These are phyloP conservation scores for Fregetta grallaria DNA, from an alignment of 2,113 vertebrate species.

Conservation along the genomic window DNA sequence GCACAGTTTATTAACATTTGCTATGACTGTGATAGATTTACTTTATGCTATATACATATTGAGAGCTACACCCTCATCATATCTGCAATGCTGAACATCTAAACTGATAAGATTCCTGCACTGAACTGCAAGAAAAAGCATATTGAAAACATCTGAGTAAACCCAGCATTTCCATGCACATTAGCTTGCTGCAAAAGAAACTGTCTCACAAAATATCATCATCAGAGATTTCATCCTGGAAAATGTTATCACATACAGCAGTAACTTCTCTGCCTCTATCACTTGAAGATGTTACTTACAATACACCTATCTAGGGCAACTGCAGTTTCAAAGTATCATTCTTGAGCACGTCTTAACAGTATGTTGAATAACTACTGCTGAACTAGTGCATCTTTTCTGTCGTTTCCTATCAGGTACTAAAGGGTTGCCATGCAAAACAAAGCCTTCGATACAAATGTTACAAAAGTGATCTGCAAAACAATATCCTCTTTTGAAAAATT, in stretches of 20 bases:
- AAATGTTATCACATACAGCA: neutral
- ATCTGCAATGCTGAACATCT: neutral
- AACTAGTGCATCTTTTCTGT: neutral
- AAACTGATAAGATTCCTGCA: neutral
- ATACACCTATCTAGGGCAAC: neutral
- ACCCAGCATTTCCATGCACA: neutral
- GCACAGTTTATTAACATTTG: conserved; percentile 11
- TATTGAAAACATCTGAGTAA: neutral
- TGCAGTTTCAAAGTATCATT: neutral
- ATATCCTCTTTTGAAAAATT: neutral
- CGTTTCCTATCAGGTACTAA: neutral
- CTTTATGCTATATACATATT: neutral
- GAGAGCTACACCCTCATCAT: neutral
- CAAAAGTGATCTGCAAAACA: neutral
- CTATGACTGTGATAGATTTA: neutral
- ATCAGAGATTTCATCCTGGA: neutral
- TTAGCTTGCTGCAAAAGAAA: neutral
- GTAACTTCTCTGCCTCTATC: neutral
- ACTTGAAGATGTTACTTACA: neutral
- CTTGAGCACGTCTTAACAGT: neutral
- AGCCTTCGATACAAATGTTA: neutral
- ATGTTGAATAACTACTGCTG: neutral
- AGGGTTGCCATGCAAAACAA: neutral
- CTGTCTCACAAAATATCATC: neutral
- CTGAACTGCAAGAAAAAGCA: neutral